Percentiles rank a stretch among this genome's conserved stretches.
Conservation (phyloP, 2,113 vertebrate genomes). For the Hucho hucho region DNA sequence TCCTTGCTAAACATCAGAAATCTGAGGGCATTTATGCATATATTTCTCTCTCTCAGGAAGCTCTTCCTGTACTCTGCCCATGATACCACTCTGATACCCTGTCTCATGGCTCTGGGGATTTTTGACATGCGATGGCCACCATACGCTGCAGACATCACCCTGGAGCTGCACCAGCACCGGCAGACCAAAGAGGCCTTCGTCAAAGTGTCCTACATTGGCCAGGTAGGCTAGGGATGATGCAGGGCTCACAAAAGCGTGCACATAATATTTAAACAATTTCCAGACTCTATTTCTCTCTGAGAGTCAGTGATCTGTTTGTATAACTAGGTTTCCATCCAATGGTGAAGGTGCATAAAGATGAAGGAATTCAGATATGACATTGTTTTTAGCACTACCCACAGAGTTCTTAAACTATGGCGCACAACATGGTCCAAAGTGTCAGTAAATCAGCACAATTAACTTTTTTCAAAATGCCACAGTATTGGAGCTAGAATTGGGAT, state of each 20-base stretch:
- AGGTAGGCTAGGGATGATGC: constrained; percentile 71
- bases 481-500: too few species aligned
- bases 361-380: too few species aligned
- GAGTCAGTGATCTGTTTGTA: neutral
- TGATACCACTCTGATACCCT: constrained; percentile 86
- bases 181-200: constrained; percentile 82
- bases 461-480: too few species aligned
- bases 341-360: too few species aligned
- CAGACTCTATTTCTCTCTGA: too few species aligned
- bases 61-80: constrained; percentile 87
- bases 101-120: constrained; percentile 85
- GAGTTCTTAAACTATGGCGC: too few species aligned
- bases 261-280: neutral
- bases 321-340: too few species aligned
- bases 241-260: neutral
- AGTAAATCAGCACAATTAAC: too few species aligned
- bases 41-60: constrained; percentile 76
- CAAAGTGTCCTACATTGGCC: constrained; percentile 79
- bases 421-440: too few species aligned
- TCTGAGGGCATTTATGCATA: too few species aligned
- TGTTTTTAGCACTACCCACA: too few species aligned
- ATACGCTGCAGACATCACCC: constrained; percentile 81
- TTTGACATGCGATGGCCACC: constrained; percentile 91
- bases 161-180: constrained; percentile 85
- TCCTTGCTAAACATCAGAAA: too few species aligned